Base-by-base conservation (phyloP, 2,113 vertebrate genomes). In the Sialia sialis region DNA sequence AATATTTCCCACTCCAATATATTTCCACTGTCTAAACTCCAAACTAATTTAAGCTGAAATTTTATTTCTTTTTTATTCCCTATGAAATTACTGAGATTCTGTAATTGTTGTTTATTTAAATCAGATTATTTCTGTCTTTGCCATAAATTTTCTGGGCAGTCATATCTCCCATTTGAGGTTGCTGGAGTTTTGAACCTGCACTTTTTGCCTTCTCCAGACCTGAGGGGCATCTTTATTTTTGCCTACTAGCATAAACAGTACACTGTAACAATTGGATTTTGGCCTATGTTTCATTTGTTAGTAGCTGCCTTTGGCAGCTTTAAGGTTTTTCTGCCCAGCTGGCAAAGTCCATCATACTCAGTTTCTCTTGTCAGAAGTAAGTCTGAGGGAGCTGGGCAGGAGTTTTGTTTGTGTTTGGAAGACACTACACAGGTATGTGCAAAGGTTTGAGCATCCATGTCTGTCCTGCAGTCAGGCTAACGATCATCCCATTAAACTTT, bases 401-500 rank as follows among this genome's bases (percentile, higher is more conserved):
- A 66, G 64, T 27, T 88, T 18, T 74, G 75, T 87, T 87, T 58
- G 1, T 38, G 49, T 91, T 85, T 78, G 54, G 64, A 27, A 78
- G 72, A 17, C 11, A 3, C 39, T 49, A 13, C 78, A 39, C 77
- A 64, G 52, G 52, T 89, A 5, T 20, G 7, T 81, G 69, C 30
- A 13, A 10, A 66, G 66, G 62, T 41, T 46, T 46, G 30, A 29
- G n/a, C 84, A 54, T 93, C 5, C 58, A 58, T 82, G 55, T 16
- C 1, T 34, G 19, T 60, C 84, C 3, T 34, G 63, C 55, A 41
- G 75, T 29, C 74, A 72, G 79, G 79, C 73, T 95, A 94, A 90
- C 1, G 52, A 96, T 94, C 70, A 77, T 58, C 49, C 81, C 63
- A 95, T 96, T 96, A 96, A 97, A 96, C 91, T 95, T 95, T 95